Percentiles rank a stretch among this genome's conserved stretches.
These are phyloP conservation scores for Empidonax traillii DNA, from an alignment of 2,113 vertebrate species.

Conservation along the genomic window DNA sequence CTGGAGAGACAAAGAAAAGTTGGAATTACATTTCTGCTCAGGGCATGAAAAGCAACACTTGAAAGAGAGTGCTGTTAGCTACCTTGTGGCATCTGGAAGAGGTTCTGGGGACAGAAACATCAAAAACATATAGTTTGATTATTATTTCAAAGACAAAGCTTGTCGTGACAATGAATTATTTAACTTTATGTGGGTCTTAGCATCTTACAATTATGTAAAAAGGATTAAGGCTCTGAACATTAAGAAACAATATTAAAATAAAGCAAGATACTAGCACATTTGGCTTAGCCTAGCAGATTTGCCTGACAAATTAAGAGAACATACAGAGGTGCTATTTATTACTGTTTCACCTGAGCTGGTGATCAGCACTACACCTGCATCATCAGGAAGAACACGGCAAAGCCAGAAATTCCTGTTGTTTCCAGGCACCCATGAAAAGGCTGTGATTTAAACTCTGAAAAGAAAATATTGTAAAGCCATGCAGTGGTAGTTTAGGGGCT, in stretches of 20 bases:
- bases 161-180: neutral
- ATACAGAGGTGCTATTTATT: neutral
- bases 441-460: neutral
- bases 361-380: neutral
- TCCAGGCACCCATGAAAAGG: neutral
- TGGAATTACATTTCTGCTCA: neutral
- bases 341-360: neutral
- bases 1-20: neutral
- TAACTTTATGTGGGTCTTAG: neutral
- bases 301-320: neutral
- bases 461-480: neutral
- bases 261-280: neutral
- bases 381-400: neutral
- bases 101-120: neutral
- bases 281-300: neutral
- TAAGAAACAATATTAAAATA: neutral
- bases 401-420: neutral
- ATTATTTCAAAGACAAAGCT: neutral
- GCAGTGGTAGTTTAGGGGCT: neutral
- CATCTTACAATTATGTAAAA: neutral
- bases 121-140: neutral
- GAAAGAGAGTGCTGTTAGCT: neutral
- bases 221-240: neutral
- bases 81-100: neutral
- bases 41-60: neutral